Conservation (phyloP, 1,140 invertebrate species). For the Plodia interpunctella region DNA sequence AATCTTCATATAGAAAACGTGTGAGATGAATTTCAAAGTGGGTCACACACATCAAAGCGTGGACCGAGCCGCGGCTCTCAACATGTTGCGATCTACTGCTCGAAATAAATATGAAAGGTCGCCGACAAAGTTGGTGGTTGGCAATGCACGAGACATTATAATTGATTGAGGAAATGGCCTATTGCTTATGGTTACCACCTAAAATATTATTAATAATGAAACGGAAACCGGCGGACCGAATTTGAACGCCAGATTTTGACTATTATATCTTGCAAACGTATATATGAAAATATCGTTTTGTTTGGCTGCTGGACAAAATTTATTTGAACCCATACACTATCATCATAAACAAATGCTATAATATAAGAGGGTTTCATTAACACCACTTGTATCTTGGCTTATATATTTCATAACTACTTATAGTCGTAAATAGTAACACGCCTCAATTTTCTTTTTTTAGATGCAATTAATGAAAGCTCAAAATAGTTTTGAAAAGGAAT, state of each 20-base stretch:
- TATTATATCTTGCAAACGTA: neutral
- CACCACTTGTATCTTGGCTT: too few relatives aligned
- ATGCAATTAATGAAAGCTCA: constrained; percentile 79
- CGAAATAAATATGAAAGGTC: constrained; percentile 67
- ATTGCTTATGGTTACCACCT: constrained; percentile 10
- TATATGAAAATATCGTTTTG: too few relatives aligned
- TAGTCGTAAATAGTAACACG: too few relatives aligned
- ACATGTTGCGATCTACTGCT: constrained; percentile 31
- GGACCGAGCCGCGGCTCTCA: constrained; percentile 16
- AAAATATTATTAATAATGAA: neutral
- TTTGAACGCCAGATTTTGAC: neutral
- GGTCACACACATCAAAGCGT: constrained; percentile 42
- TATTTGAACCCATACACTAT: too few relatives aligned
- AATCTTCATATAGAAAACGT: constrained; percentile 24
- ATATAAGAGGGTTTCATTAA: too few relatives aligned
- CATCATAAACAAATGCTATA: too few relatives aligned
- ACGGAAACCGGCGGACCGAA: neutral
- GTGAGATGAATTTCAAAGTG: constrained; percentile 32
- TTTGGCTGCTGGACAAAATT: too few relatives aligned
- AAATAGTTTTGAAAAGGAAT: constrained; percentile 77
- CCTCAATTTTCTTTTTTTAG: constrained; percentile 39
- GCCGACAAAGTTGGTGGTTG: constrained; percentile 42
- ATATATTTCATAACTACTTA: too few relatives aligned
- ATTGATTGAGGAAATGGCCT: constrained; percentile 58
- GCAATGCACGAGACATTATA: constrained; percentile 44